Base-by-base conservation (phyloP, 2,113 vertebrate species). In the Hippopotamus amphibius region DNA sequence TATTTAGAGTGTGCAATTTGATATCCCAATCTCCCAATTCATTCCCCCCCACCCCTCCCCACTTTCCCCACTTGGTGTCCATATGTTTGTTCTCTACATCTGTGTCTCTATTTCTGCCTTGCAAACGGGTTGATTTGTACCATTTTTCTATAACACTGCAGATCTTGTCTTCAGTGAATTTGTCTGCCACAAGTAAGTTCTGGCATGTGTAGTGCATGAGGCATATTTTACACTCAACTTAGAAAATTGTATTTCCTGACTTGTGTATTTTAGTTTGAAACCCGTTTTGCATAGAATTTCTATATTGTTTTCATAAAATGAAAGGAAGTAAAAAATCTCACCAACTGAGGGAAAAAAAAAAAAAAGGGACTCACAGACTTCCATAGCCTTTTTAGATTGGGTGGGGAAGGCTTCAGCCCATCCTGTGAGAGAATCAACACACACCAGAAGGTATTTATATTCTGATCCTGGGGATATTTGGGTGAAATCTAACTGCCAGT, bases 171-270 rank as follows among this genome's bases (percentile, higher is more conserved):
- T 96, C 46, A 79, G 9, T 59, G 68, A 77, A 61, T 80, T 84
- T 66, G 17, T 83, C 90, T 81, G 16, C 50, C 59, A 30, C 69
- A 53, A 92, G 61, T 46, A 97, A 95, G 88, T 93, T 86, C 11
- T 76, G 33, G 33, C 63, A n/a, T 55, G 17, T 82, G 19, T 91
- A 93, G 55, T 69, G 7, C 55, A 63, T 79, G 79, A 97, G 86
- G 63, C 26, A 43, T 80, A 30, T 76, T 87, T 83, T 82, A 33
- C 41, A 53, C 33, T 76, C 19, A 71, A 16, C 82, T 89, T 0
- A 57, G 74, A 88, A 95, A 96, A 76, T 4, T 43, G 8, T 88
- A 50, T 81, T 72, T 93, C 59, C 83, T 88, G 28, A 92, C 93
- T 95, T 93, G 0, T 87, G 1, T 83, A 61, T 92, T 69, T 95